phyloP scores from a whole-genome alignment of 2,113 vertebrate genomes.

The Procavia capensis region DNA sequence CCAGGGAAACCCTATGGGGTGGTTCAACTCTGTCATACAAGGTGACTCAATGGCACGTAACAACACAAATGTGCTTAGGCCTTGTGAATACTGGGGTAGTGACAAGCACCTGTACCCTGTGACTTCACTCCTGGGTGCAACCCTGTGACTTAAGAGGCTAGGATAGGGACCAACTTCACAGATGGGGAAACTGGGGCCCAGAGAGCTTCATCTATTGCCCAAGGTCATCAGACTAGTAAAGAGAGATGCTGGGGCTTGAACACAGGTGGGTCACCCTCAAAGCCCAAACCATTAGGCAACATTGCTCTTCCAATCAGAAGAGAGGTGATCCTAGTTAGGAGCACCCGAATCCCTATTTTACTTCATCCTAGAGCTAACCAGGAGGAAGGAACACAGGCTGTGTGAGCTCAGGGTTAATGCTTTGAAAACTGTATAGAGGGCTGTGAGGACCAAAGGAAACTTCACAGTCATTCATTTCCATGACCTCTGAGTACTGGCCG shows the following conservation, averaged over 20 bases:
- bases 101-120: rapidly evolving
- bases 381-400: not conserved
- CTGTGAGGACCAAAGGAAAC: rapidly evolving
- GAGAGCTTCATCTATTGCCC: not conserved
- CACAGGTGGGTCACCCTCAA: not conserved
- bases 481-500: not conserved
- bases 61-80: rapidly evolving
- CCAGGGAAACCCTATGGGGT: not conserved
- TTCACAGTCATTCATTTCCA: rapidly evolving
- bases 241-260: not conserved
- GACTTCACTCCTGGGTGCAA: not conserved
- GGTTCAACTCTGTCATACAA: no score
- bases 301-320: not conserved
- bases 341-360: rapidly evolving
- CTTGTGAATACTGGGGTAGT: rapidly evolving
- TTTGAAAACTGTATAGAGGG: not conserved
- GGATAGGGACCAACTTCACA: not conserved
- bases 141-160: not conserved
- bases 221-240: not conserved
- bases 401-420: rapidly evolving
- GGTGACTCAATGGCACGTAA: not conserved
- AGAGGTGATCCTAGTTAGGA: not conserved
- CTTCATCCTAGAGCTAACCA: not conserved
- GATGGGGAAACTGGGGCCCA: not conserved
- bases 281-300: not conserved